A percentile compares a stretch with the other conserved stretches of the same genome.
phyloP scores from a whole-genome alignment of 2,797 vertebrate genomes.

The Premnoplex brunnescens region DNA sequence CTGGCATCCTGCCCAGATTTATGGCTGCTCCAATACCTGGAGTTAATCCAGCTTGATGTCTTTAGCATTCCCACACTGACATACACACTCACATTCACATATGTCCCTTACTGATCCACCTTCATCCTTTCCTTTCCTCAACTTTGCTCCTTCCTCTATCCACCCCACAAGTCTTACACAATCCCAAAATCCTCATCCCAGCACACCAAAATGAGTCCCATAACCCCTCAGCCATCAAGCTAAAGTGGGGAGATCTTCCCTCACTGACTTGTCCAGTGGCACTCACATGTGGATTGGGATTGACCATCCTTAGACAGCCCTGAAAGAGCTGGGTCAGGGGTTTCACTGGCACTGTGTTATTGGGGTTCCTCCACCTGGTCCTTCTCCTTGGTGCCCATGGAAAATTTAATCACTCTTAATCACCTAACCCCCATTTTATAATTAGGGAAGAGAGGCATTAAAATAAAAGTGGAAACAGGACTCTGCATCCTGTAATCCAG shows the following conservation, averaged over 20 bases:
- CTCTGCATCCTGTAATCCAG: background rate
- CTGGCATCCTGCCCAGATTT: background rate
- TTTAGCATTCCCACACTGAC: background rate
- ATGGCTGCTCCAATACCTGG: background rate
- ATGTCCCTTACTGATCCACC: background rate
- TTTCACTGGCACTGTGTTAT: accelerated
- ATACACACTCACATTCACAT: background rate
- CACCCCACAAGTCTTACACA: background rate
- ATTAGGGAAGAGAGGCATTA: background rate
- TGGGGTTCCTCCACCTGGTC: background rate
- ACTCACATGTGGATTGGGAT: background rate
- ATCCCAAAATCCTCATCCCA: background rate
- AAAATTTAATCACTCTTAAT: background rate
- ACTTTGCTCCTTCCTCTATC: background rate
- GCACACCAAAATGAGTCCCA: accelerated
- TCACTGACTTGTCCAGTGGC: background rate
- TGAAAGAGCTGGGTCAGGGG: background rate
- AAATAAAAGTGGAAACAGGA: background rate
- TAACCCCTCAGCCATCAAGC: background rate
- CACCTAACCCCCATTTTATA: background rate
- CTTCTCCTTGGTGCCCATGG: background rate
- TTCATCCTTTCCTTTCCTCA: background rate
- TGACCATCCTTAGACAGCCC: background rate
- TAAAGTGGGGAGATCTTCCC: background rate
- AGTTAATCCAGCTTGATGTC: background rate